Base-by-base conservation (phyloP, 1,140 invertebrate genomes). In the Megathymus violae region DNA sequence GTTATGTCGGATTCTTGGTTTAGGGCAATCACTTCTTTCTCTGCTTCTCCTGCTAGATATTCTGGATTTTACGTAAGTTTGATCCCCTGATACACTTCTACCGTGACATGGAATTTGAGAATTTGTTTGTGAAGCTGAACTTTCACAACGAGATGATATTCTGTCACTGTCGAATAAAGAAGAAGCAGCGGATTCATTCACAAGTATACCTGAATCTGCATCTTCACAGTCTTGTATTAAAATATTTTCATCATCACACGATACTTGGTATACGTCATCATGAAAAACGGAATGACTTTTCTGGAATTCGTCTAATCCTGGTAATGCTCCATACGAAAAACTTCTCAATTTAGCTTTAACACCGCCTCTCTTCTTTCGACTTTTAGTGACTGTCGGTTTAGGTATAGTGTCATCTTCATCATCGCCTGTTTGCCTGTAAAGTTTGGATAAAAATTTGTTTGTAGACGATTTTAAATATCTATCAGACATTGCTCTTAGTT, bases 251-350 rank as follows among this genome's bases (percentile, higher is more conserved):
- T 94, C 93, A 70, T 93, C 93, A 44, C 93, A 89, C 1, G 93
- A 87, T 11, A 83, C 79, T 62, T 89, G 83, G 54, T 88, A 85
- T 13, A 89, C 85, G 11, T 92, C 91, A 50, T 94, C 93, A 61
- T 93, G 91, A 69, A 92, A 94, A 7, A 94, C 83, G n/a, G 93
- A 92, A 77, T 93, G 93, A 60, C 92, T 93, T 67, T 93, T 94
- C 64, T 94, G 92, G 47, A 96, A 93, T 74, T 95, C 95, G 58
- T 95, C 94, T 47, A 96, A 83, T 0, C 94, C 94, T 0, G 95
- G 95, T 36, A 96, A 74, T 2, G 95, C 94, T 1, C 95, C 95
- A 65, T 95, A 96, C 0, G 95, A 96, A 74, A 96, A 96, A 74
- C 95, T 96, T 9, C 95, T 88, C 36, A 95, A 76, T 82, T 95